Conservation (phyloP, 1,140 invertebrate genomes). For the Metopolophium dirhodum region DNA sequence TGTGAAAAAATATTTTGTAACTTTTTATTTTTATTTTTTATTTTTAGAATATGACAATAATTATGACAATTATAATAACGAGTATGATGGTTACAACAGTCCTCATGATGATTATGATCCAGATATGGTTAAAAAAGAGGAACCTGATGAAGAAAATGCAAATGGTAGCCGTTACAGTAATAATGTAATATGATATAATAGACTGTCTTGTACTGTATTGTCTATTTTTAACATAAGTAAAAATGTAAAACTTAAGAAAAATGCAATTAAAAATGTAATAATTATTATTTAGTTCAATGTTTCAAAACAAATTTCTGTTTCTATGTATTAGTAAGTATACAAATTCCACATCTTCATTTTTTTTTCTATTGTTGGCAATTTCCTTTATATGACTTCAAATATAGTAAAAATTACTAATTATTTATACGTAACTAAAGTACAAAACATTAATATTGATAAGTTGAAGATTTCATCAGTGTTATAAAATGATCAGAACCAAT, state of each 20-base stretch:
- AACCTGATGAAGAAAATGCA: conserved; percentile 42
- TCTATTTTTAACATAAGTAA: conserved; percentile 10
- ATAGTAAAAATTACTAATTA: not conserved
- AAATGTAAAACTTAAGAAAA: not conserved
- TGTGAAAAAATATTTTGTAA: not conserved
- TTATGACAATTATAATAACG: conserved; percentile 49
- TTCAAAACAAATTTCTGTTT: not conserved
- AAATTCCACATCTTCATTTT: not conserved
- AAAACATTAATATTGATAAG: not conserved
- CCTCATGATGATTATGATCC: conserved; percentile 49
- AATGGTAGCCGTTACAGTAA: conserved; percentile 29
- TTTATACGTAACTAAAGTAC: not conserved
- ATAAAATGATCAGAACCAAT: not conserved
- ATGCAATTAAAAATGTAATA: not conserved
- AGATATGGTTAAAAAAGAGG: conserved; percentile 52
- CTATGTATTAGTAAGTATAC: not conserved
- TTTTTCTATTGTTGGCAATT: not conserved
- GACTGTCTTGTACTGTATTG: not conserved
- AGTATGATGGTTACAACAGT: conserved; percentile 45
- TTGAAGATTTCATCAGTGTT: not conserved
- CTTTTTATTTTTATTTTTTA: conserved; percentile 5
- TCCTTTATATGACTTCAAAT: not conserved
- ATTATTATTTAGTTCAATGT: not conserved
- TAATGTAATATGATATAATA: not conserved
- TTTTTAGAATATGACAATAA: conserved; percentile 52